Conservation (phyloP, 2,113 vertebrate species). For the Phyllostomus hastatus region DNA sequence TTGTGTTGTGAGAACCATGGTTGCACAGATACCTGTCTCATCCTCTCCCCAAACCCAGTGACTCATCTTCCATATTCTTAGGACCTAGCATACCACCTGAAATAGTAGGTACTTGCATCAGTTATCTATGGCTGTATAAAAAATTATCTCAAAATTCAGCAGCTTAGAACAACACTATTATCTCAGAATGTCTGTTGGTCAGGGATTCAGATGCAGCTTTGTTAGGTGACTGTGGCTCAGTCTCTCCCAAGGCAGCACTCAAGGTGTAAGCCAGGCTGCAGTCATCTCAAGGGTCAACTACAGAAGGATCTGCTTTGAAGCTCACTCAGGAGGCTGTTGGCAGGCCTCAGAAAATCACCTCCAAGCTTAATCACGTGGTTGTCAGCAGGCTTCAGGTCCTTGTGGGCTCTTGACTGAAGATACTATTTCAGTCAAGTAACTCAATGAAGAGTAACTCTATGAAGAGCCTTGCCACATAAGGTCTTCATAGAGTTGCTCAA, state of each 20-base stretch:
- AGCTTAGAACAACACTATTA: background rate
- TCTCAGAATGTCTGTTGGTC: background rate
- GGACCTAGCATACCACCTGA: background rate
- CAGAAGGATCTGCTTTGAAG: background rate
- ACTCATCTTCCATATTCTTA: background rate
- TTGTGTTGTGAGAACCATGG: fast-evolving
- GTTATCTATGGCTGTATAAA: background rate
- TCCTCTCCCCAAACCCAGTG: background rate
- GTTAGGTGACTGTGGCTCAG: background rate
- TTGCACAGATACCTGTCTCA: background rate
- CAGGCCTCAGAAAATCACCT: background rate
- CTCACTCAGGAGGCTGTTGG: background rate
- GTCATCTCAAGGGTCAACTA: background rate
- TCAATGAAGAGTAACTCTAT: no score
- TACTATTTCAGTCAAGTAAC: background rate
- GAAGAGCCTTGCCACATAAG: background rate
- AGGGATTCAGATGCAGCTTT: background rate
- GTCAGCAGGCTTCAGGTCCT: background rate
- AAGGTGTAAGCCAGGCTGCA: background rate
- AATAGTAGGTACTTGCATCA: background rate
- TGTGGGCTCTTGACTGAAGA: background rate
- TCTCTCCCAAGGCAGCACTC: background rate
- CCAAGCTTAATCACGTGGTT: background rate
- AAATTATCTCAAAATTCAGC: background rate
- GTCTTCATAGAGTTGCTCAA: background rate